phyloP scores from a whole-genome alignment of 2,113 vertebrate species.

The Ptychochromis oligacanthus region DNA sequence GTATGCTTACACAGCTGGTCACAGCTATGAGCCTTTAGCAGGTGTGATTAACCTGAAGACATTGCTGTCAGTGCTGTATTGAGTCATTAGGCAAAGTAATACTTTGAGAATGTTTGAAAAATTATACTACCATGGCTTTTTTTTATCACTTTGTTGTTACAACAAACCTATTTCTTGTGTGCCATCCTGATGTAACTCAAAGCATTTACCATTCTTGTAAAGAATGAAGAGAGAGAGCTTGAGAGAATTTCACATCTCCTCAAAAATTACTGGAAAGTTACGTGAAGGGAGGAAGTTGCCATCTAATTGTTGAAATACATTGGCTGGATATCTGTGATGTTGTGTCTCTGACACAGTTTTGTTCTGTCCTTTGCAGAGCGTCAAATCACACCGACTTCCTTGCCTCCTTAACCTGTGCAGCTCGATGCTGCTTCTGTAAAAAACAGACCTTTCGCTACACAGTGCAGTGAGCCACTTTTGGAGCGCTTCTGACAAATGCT shows the following conservation, averaged over 20 bases:
- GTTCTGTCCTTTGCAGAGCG: background rate
- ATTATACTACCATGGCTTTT: background rate
- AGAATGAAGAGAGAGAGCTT: background rate
- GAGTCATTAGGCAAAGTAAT: background rate
- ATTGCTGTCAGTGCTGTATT: background rate
- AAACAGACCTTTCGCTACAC: too few relatives aligned
- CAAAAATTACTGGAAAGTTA: background rate
- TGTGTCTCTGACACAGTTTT: background rate
- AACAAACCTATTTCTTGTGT: background rate
- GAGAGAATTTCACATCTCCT: background rate
- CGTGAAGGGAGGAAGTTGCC: background rate
- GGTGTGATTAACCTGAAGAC: background rate
- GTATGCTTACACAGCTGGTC: background rate
- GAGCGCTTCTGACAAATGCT: too few relatives aligned
- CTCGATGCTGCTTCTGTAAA: too few relatives aligned
- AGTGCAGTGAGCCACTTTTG: too few relatives aligned
- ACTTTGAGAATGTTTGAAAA: background rate
- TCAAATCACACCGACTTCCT: too few relatives aligned
- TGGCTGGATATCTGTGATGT: background rate
- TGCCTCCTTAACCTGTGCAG: too few relatives aligned
- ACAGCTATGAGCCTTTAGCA: background rate
- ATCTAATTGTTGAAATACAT: background rate
- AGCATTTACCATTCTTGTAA: background rate
- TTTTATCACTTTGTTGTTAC: background rate
- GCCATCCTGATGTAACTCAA: fast-evolving